Conservation (phyloP, 1,140 invertebrate genomes). For the Sesamia nonagrioides region DNA sequence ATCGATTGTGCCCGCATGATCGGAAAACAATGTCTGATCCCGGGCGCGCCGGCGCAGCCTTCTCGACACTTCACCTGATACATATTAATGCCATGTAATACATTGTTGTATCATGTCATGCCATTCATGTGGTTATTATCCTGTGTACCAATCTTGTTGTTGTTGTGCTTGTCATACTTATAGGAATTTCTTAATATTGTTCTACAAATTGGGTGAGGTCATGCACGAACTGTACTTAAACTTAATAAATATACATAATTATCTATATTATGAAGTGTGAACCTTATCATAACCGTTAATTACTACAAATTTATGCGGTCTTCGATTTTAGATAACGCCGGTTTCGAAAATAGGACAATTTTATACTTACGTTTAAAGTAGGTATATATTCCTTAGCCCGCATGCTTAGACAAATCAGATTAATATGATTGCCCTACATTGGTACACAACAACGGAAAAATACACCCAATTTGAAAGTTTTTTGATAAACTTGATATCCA, state of each 20-base stretch:
- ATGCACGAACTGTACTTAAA: neutral
- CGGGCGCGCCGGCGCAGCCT: constrained; percentile 75
- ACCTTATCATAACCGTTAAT: constrained; percentile 21
- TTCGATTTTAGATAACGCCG: constrained; percentile 5
- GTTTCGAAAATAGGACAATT: constrained; percentile 11
- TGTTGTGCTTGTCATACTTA: too few species aligned
- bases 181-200: neutral
- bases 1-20: constrained; percentile 75
- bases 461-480: neutral
- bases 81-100: constrained; percentile 77
- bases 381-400: constrained; percentile 10
- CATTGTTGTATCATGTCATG: constrained; percentile 51
- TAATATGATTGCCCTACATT: constrained; percentile 37
- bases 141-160: neutral
- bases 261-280: constrained; percentile 4
- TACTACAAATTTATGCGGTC: constrained; percentile 1
- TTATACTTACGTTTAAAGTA: neutral
- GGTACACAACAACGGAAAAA: neutral
- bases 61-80: constrained; percentile 69
- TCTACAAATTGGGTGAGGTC: neutral
- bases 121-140: constrained; percentile 1
- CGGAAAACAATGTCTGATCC: constrained; percentile 69
- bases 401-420: constrained; percentile 40
- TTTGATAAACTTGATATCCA: too few species aligned
- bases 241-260: too few species aligned